Percentiles rank a stretch among this genome's conserved stretches.
phyloP scores from a whole-genome alignment of 64 coral and sea anemone species.

The Actinia tenebrosa region DNA sequence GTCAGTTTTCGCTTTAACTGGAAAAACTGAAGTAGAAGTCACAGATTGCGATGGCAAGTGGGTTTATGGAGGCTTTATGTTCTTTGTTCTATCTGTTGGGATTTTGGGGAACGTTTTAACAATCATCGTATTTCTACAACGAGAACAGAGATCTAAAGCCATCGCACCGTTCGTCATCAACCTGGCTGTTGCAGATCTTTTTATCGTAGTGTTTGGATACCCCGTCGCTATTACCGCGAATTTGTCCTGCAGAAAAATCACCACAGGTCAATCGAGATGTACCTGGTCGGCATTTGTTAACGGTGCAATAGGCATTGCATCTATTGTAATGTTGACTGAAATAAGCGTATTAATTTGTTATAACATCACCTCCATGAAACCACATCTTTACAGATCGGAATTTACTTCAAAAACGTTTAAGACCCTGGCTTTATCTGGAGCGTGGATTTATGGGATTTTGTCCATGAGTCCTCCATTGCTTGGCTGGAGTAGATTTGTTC shows the following conservation, averaged over 20 bases:
- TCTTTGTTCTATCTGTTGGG: slow-evolving; percentile 35
- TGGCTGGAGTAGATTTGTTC: slow-evolving; percentile 24
- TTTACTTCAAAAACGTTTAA: background rate
- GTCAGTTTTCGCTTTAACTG: too few relatives aligned
- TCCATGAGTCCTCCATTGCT: slow-evolving; percentile 19
- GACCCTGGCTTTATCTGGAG: background rate
- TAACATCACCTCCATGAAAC: slow-evolving; percentile 8
- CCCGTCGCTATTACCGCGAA: slow-evolving; percentile 31
- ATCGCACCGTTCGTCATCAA: slow-evolving; percentile 44
- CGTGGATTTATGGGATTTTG: slow-evolving; percentile 35
- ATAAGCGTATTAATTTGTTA: slow-evolving; percentile 36
- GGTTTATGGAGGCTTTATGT: slow-evolving; percentile 26
- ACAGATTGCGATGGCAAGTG: too few relatives aligned
- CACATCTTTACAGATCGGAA: background rate
- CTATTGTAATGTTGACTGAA: slow-evolving; percentile 27
- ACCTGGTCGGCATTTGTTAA: slow-evolving; percentile 43
- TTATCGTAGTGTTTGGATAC: slow-evolving; percentile 43
- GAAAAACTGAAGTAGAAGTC: too few relatives aligned
- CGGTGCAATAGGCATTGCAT: slow-evolving; percentile 23
- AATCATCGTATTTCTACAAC: slow-evolving; percentile 27
- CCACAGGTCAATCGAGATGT: background rate
- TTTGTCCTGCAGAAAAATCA: background rate
- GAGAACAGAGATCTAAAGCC: slow-evolving; percentile 24
- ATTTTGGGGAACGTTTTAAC: slow-evolving; percentile 30
- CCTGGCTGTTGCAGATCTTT: slow-evolving; percentile 42